phyloP scores from a whole-genome alignment of 1,140 invertebrate species.

The Saccostrea echinata region DNA sequence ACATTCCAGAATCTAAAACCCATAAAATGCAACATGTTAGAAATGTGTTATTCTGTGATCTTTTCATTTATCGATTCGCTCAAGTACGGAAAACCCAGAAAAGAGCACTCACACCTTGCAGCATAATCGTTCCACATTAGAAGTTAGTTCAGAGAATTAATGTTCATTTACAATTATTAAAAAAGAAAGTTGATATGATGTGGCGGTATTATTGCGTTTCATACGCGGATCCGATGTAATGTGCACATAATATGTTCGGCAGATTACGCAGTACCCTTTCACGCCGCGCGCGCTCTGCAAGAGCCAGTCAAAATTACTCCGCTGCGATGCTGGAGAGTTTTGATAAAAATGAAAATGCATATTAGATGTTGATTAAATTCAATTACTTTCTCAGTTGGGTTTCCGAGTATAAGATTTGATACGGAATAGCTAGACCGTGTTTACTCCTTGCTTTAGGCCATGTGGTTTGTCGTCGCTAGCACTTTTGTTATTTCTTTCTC shows the following conservation, averaged over 20 bases:
- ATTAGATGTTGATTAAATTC: conserved; percentile 62
- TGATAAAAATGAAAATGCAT: conserved; percentile 63
- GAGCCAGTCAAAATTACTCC: conserved; percentile 40
- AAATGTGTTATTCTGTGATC: conserved; percentile 29
- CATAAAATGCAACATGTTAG: conserved; percentile 32
- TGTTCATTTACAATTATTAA: conserved; percentile 38
- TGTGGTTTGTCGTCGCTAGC: conserved; percentile 34
- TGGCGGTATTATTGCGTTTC: conserved; percentile 30
- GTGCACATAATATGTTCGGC: conserved; percentile 16
- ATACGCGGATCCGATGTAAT: conserved; percentile 12
- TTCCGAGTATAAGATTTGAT: conserved; percentile 51
- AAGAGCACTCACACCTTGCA: conserved; percentile 27
- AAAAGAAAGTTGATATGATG: conserved; percentile 35
- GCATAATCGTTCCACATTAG: conserved; percentile 13
- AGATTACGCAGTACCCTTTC: conserved; percentile 28
- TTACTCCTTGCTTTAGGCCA: conserved; percentile 30
- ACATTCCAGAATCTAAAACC: conserved; percentile 26
- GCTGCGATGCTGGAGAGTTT: conserved; percentile 43
- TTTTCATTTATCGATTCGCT: conserved; percentile 11
- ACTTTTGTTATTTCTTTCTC: conserved; percentile 18
- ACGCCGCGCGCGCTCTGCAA: conserved; percentile 14
- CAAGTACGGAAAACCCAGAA: background rate
- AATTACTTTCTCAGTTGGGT: conserved; percentile 54
- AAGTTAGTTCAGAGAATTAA: conserved; percentile 33
- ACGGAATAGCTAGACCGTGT: conserved; percentile 47